Base-by-base conservation (phyloP, 2,113 vertebrate genomes). In the Oryctolagus cuniculus region DNA sequence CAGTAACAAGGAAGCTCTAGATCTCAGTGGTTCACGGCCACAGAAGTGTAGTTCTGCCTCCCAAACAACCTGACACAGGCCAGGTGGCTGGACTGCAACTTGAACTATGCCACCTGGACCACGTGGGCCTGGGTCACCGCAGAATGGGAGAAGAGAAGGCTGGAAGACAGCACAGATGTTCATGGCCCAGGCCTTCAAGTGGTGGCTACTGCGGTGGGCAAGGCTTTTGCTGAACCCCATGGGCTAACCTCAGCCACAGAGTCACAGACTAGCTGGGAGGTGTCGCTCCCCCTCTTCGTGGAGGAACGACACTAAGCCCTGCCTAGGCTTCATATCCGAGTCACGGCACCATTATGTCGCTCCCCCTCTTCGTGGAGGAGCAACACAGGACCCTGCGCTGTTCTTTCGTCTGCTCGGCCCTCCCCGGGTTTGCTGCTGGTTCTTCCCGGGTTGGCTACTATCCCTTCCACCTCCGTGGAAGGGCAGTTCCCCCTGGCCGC, bases 141-240 rank as follows among this genome's bases (percentile, higher is more conserved):
- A 5, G 58, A 83, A 75, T 27, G 49, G 29, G 49, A 51, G 15
- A 77, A 63, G 49, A 51, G 15, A 77, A 63, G 55, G 21, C 24
- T 63, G 15, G 31, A 9, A 44, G 49, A 24, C 9, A 1, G 9
- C 34, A 9, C 2, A 31, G n/a, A 51, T 49, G 13, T n/a, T 44
- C 21, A n/a, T 6, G 53, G 38, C 29, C 72, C 80, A 63, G 70
- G 38, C 34, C 53, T 58, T 5, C 67, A 91, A 27, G 25, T 17
- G 12, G 21, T 29, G 12, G 2, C 27, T 27, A 8, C 16, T 16
- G 5, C 27, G 5, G 9, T 16, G 3, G n/a, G 15, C 21, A 3
- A 7, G 44, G 27, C 74, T 73, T 69, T 64, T 4, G 16, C 34
- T 44, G 24, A 67, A 86, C 66, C 53, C 49, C 16, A 29, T 64